These are phyloP conservation scores for Bicyclus anynana DNA, from an alignment of 1,140 invertebrate species.

Conservation along the genomic window DNA sequence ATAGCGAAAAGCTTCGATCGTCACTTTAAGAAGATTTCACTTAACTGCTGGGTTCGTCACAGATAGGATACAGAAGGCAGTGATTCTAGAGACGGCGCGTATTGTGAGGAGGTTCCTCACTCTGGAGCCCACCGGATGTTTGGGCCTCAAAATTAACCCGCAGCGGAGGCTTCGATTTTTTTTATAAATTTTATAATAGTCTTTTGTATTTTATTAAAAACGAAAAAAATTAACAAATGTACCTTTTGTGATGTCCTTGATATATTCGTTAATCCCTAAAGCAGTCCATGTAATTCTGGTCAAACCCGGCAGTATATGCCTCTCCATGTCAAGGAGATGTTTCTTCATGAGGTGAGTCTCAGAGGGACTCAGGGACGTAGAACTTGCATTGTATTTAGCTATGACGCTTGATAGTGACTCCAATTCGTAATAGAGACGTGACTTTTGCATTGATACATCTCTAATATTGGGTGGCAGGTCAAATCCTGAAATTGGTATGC, in stretches of 20 bases:
- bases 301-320: conserved; percentile 87
- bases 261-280: conserved; percentile 86
- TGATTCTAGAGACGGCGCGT: too few species aligned
- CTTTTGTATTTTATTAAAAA: too few species aligned
- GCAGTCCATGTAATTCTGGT: conserved; percentile 91
- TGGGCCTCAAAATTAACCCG: too few species aligned
- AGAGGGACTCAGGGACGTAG: conserved; percentile 78
- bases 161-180: not conserved
- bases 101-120: too few species aligned
- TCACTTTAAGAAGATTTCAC: too few species aligned
- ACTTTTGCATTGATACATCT: conserved; percentile 83
- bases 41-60: too few species aligned
- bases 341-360: conserved; percentile 83
- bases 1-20: too few species aligned
- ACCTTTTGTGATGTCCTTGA: conserved; percentile 69
- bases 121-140: too few species aligned
- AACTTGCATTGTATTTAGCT: conserved; percentile 79
- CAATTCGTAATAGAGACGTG: conserved; percentile 81
- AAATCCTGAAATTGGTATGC: conserved; percentile 80
- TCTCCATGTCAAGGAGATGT: conserved; percentile 85
- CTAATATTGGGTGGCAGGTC: conserved; percentile 82
- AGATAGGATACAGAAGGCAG: too few species aligned
- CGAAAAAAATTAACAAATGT: too few species aligned
- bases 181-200: not conserved
- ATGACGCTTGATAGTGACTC: conserved; percentile 79